A percentile compares a stretch with the other conserved stretches of the same genome.
phyloP scores from a whole-genome alignment of 2,888 invertebrate species.

The Hololepta plana region DNA sequence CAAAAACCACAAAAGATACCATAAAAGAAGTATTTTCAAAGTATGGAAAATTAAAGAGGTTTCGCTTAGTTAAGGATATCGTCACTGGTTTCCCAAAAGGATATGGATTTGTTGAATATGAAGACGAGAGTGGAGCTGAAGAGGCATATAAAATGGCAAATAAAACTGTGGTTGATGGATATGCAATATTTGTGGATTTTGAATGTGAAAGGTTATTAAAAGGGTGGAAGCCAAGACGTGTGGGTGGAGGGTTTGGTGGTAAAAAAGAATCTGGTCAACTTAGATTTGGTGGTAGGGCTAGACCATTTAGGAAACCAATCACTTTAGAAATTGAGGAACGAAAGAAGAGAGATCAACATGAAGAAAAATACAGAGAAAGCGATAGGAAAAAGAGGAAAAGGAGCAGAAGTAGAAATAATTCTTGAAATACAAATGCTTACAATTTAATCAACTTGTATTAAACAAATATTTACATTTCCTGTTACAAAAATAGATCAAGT shows the following conservation, averaged over 20 bases:
- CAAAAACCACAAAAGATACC: constrained; percentile 42
- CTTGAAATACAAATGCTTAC: no score
- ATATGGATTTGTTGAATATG: constrained; percentile 76
- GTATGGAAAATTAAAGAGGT: constrained; percentile 44
- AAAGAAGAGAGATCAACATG: constrained; percentile 6
- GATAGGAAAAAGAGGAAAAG: background rate
- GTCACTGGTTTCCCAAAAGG: constrained; percentile 69
- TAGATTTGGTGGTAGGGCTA: constrained; percentile 64
- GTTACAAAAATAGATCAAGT: no score
- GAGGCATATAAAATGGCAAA: constrained; percentile 42
- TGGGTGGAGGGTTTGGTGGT: constrained; percentile 81
- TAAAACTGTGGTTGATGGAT: constrained; percentile 43
- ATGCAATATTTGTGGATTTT: constrained; percentile 54
- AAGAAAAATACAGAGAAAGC: constrained; percentile 4
- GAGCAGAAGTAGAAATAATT: no score
- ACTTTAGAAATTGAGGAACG: constrained; percentile 19
- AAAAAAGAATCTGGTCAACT: constrained; percentile 74
- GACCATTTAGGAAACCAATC: constrained; percentile 56
- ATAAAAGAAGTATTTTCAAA: constrained; percentile 37
- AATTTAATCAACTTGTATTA: no score
- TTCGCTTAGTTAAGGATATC: constrained; percentile 55
- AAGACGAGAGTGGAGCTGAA: constrained; percentile 37
- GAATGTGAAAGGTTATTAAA: constrained; percentile 51
- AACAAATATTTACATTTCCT: no score
- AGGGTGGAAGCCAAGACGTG: constrained; percentile 65